These are phyloP conservation scores for Geotrypetes seraphini DNA, from an alignment of 2,797 vertebrate genomes.

Conservation along the genomic window DNA sequence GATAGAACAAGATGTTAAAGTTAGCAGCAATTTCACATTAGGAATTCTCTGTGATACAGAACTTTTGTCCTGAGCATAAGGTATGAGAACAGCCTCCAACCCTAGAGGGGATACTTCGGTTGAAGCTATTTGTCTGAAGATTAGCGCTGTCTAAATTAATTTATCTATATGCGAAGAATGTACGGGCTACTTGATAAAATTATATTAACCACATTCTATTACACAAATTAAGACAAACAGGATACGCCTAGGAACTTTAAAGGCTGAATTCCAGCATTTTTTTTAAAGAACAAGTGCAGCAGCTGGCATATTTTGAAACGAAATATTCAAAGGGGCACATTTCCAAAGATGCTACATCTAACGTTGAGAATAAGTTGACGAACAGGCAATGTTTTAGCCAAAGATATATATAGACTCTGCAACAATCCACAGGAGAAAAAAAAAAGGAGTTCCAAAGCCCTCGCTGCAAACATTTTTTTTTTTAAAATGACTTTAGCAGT, in stretches of 20 bases:
- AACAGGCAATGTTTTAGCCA: constrained; percentile 54
- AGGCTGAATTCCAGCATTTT: constrained; percentile 55
- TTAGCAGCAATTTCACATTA: constrained; percentile 51
- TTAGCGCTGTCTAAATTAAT: constrained; percentile 42
- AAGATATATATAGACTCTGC: constrained; percentile 41
- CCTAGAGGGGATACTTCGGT: constrained; percentile 52
- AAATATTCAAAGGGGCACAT: no score
- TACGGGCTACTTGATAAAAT: constrained; percentile 55
- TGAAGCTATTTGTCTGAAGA: constrained; percentile 55
- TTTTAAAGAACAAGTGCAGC: constrained; percentile 54
- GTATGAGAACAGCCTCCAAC: constrained; percentile 51
- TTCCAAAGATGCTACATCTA: constrained; percentile 45
- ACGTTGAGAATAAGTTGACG: constrained; percentile 60
- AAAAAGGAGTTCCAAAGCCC: no score
- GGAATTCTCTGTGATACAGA: no score
- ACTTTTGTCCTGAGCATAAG: constrained; percentile 51
- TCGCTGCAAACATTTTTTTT: no score
- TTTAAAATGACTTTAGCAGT: constrained; percentile 56
- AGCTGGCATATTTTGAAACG: constrained; percentile 44
- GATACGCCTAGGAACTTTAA: constrained; percentile 61
- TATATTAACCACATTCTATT: constrained; percentile 43
- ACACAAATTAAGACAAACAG: constrained; percentile 51
- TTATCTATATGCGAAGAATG: constrained; percentile 59
- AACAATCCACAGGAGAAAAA: constrained; percentile 43
- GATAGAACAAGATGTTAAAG: constrained; percentile 52